Base-by-base conservation (phyloP, 2,888 invertebrate species). In the Sinotaia quadrata region DNA sequence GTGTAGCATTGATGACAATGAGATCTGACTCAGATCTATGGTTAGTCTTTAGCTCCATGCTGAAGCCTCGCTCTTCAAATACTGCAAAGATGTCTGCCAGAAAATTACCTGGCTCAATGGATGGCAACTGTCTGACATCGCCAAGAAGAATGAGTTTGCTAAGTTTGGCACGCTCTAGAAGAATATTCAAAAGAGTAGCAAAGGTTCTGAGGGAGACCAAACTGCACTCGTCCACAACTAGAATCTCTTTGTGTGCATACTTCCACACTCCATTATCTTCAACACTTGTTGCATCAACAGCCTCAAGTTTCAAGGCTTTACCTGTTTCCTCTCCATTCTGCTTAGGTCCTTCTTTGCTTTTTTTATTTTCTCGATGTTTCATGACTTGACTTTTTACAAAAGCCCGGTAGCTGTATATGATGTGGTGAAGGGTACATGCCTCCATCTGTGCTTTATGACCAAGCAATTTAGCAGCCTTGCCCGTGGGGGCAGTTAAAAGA, bases 181-280 rank as follows among this genome's bases (percentile, higher is more conserved):
- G 75, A 33, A 82, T 76, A 41, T 76, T 75, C 10, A 85, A 69
- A 27, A 84, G 72, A 5, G 76, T 76, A 3, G 81, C 71, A 67
- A 86, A 82, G 7, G 78, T 80, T 27, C 75, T 66, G 8, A 86
- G 81, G 4, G 84, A 78, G 7, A 85, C 83, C 44, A 86, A 74
- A 58, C 84, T 84, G 68, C 83, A 84, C 58, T 86, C 86, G 67
- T 86, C 86, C 3, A 85, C 84, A 7, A 86, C 82, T 29, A 84
- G 74, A 0, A 71, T 74, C 68, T 74, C 61, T 12, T 67, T 71
- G 29, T 62, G 33, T 0, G 61, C 47, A 47, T 72, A 68, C 18
- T 51, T 71, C 72, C 71, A 73, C 1, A 12, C 21, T 8, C 8
- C 27, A 21, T 67, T 52, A 1, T 47, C 41, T 29, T 41, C 15